phyloP scores from a whole-genome alignment of 2,113 vertebrate species.

The Myiagra hebetior region DNA sequence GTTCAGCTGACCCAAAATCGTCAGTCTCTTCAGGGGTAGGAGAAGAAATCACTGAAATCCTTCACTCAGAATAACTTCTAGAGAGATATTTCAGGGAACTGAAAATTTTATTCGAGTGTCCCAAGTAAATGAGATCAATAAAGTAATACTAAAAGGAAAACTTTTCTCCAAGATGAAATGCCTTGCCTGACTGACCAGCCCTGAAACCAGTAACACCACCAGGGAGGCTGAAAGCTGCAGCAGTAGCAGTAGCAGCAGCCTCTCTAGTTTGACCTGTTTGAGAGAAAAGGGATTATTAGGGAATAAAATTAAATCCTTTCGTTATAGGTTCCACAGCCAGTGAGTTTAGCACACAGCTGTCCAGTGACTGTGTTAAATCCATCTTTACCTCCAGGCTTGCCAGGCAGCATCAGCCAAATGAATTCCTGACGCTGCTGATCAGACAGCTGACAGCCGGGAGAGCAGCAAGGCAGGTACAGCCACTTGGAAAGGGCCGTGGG shows the following conservation, averaged over 20 bases:
- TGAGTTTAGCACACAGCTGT: background rate
- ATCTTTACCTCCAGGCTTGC: background rate
- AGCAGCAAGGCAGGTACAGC: background rate
- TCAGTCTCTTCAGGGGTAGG: background rate
- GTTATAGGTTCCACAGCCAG: background rate
- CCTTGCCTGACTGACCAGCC: background rate
- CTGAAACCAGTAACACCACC: background rate
- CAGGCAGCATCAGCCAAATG: slow-evolving; percentile 12
- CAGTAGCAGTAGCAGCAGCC: background rate
- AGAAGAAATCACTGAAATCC: background rate
- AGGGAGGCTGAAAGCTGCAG: background rate
- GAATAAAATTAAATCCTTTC: slow-evolving; percentile 24
- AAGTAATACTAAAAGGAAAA: slow-evolving; percentile 5
- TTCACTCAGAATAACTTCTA: background rate
- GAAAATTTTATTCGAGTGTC: background rate
- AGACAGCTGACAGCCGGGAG: background rate
- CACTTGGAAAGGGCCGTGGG: background rate
- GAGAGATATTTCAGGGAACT: background rate
- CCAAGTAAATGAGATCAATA: background rate
- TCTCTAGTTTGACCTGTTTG: background rate
- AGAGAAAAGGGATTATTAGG: slow-evolving; percentile 29
- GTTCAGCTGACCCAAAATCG: background rate
- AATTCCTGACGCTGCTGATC: background rate
- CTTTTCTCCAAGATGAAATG: background rate
- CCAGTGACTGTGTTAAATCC: slow-evolving; percentile 13